phyloP scores from a whole-genome alignment of 2,113 vertebrate genomes.

The Pimephales promelas region DNA sequence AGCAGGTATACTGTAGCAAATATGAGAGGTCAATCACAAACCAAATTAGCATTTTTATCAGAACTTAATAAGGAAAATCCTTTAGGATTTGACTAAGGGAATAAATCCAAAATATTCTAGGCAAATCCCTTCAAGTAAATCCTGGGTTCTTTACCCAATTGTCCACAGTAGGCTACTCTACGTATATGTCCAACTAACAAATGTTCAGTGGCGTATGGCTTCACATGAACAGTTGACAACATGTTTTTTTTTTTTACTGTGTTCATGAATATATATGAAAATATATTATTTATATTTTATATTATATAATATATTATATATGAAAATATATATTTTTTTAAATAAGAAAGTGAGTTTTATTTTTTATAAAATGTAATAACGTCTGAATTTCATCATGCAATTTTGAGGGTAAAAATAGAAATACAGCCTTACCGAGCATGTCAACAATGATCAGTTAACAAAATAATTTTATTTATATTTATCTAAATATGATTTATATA shows the following conservation, averaged over 20 bases:
- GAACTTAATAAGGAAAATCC: not conserved
- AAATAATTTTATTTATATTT: not conserved
- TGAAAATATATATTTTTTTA: too few species aligned
- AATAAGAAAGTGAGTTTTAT: too few species aligned
- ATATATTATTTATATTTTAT: too few species aligned
- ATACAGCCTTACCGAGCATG: too few species aligned
- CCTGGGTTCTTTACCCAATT: not conserved
- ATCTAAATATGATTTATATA: not conserved
- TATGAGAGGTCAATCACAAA: not conserved
- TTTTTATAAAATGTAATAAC: too few species aligned
- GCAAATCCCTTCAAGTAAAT: constrained; percentile 1
- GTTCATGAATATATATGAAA: not conserved
- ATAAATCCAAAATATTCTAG: constrained; percentile 1
- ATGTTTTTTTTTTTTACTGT: not conserved
- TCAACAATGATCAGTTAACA: not conserved
- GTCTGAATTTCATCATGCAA: too few species aligned
- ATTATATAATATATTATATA: too few species aligned
- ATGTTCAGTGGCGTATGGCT: not conserved
- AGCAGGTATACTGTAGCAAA: not conserved
- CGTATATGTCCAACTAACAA: not conserved
- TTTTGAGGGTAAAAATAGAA: too few species aligned
- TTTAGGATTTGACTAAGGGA: not conserved
- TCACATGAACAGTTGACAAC: not conserved
- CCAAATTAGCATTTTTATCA: constrained; percentile 13
- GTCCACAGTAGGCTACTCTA: not conserved